A percentile compares a stretch with the other conserved stretches of the same genome.
These are phyloP conservation scores for Drosophila austrosaltans DNA, from an alignment of 2,888 invertebrate genomes.

Conservation along the genomic window DNA sequence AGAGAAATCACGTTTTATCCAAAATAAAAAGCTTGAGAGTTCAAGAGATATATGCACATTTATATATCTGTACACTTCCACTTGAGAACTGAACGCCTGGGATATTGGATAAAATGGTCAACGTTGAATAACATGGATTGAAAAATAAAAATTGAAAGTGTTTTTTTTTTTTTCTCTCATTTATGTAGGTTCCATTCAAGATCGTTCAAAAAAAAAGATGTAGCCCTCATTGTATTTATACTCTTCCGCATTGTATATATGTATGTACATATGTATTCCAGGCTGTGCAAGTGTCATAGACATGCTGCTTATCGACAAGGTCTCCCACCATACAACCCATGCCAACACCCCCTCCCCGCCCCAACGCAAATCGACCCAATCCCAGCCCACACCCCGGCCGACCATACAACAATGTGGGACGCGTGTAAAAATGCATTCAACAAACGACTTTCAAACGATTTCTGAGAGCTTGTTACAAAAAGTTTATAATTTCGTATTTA, in stretches of 20 bases:
- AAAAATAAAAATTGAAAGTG: constrained; percentile 57
- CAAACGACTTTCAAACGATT: constrained; percentile 70
- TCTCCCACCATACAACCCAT: constrained; percentile 5
- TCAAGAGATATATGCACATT: constrained; percentile 40
- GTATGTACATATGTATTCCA: neutral
- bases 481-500: constrained; percentile 77
- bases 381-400: neutral
- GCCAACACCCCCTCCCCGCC: neutral
- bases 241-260: constrained; percentile 3
- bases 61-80: constrained; percentile 22
- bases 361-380: constrained; percentile 19
- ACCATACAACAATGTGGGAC: constrained; percentile 47
- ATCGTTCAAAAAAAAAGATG: neutral
- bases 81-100: constrained; percentile 65
- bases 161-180: neutral
- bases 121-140: constrained; percentile 34
- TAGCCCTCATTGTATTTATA: neutral
- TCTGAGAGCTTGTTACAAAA: constrained; percentile 75
- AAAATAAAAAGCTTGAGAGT: constrained; percentile 36
- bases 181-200: constrained; percentile 4
- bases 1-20: constrained; percentile 63
- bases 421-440: constrained; percentile 62
- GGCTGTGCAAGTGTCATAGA: constrained; percentile 26
- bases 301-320: constrained; percentile 36
- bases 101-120: constrained; percentile 71